Base-by-base conservation (phyloP, 1,140 invertebrate species). In the Pygmarrhopalites habei region DNA sequence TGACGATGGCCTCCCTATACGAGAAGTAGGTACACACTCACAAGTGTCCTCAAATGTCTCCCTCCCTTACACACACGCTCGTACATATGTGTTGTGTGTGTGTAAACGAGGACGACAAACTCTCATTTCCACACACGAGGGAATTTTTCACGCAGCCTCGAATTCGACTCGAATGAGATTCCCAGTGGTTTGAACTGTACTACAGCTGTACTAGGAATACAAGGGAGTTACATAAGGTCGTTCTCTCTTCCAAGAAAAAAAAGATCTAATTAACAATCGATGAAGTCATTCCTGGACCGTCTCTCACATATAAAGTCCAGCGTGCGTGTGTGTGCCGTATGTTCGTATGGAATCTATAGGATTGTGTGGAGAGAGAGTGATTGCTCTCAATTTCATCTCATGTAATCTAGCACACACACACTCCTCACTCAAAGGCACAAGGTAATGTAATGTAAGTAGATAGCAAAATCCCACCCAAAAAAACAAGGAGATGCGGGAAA, bases 241-340 rank as follows among this genome's bases (percentile, higher is more conserved):
- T n/a, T n/a, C n/a, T n/a, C n/a, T n/a, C 32, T 35, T 35, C 15
- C 15, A 15, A 7, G 15, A 7, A 46, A 39, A 49, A 52, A 62
- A 26, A 62, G 39, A 56, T 62, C 60, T 62, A 62, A 62, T 62
- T 62, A 62, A 62, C 26, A 43, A 46, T 62, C 39, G 52, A 35
- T 35, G 32, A 15, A 35, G 32, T 52, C 49, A 58, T 59, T 47
- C 30, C 58, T 19, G 23, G 56, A 26, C 19, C 29, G 17, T 30
- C 43, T 17, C 21, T 4, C n/a, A 14, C 19, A 46, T n/a, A n/a
- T n/a, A n/a, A n/a, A n/a, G n/a, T n/a, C n/a, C n/a, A n/a, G n/a
- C n/a, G n/a, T n/a, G n/a, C n/a, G n/a, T n/a, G n/a, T n/a, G n/a
- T n/a, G n/a, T n/a, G n/a, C n/a, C n/a, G n/a, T n/a, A n/a, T n/a